These are phyloP conservation scores for Zaprionus davidi DNA, from an alignment of 1,140 invertebrate genomes.

Conservation along the genomic window DNA sequence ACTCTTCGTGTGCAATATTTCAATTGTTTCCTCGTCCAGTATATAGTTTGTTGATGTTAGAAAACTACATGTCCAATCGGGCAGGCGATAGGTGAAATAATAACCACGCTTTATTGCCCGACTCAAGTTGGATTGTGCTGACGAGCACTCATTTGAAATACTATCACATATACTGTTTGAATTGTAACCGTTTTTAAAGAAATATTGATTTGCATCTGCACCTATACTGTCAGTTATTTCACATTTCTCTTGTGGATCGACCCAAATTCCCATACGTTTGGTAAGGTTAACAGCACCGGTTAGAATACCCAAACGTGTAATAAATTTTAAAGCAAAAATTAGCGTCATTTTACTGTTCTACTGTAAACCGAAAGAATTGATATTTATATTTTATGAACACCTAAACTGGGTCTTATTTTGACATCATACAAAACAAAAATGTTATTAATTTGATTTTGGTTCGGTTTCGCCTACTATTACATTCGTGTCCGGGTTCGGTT, in stretches of 20 bases:
- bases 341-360: not conserved
- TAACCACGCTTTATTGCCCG: slow-evolving; percentile 38
- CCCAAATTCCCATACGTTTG: slow-evolving; percentile 21
- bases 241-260: slow-evolving; percentile 3
- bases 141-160: slow-evolving; percentile 3
- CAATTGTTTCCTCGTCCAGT: slow-evolving; percentile 6
- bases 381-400: not conserved
- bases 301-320: slow-evolving; percentile 23
- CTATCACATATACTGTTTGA: not conserved
- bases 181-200: not conserved
- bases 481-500: not conserved
- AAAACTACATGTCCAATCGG: slow-evolving; percentile 53
- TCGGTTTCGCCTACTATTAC: slow-evolving; percentile 13
- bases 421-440: not conserved
- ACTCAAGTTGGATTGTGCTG: slow-evolving; percentile 13
- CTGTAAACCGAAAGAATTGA: not conserved
- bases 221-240: not conserved
- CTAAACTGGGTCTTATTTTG: not conserved
- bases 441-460: not conserved
- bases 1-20: not conserved
- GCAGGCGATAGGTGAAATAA: slow-evolving; percentile 58
- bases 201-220: not conserved
- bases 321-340: slow-evolving; percentile 31
- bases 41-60: slow-evolving; percentile 39
- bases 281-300: slow-evolving; percentile 16